Conservation (phyloP, 2,113 vertebrate species). For the Cricetomys ansorgei region DNA sequence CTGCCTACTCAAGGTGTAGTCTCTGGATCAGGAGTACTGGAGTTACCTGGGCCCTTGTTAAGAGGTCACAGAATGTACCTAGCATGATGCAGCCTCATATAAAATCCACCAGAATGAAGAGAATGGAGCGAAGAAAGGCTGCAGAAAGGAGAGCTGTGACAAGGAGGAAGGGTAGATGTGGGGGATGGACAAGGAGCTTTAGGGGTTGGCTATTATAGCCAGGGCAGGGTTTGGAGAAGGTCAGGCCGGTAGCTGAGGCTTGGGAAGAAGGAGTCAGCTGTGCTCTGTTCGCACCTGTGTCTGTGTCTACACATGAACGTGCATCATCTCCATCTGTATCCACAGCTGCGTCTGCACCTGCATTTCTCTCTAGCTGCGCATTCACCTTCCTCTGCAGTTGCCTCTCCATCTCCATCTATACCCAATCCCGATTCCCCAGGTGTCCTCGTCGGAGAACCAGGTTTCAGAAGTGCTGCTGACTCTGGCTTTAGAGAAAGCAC, state of each 20-base stretch:
- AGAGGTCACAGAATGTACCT: not conserved
- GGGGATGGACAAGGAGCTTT: fast-evolving
- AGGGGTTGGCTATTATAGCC: too few relatives aligned
- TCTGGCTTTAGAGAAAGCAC: too few relatives aligned
- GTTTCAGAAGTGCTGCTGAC: not conserved
- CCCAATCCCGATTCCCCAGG: not conserved
- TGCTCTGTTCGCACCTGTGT: fast-evolving
- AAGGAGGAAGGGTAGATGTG: not conserved
- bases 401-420: not conserved
- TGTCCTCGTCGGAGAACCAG: not conserved
- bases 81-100: too few relatives aligned
- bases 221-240: not conserved
- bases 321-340: not conserved
- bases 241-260: not conserved
- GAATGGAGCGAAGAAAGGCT: not conserved
- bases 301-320: not conserved
- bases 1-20: not conserved
- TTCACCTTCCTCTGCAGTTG: not conserved
- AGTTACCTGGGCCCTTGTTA: fast-evolving
- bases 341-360: not conserved
- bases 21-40: too few relatives aligned
- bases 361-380: not conserved
- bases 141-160: not conserved
- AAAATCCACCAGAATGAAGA: not conserved
- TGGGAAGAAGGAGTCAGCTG: not conserved